Base-by-base conservation (phyloP, 1,140 invertebrate species). In the Monomorium pharaonis region DNA sequence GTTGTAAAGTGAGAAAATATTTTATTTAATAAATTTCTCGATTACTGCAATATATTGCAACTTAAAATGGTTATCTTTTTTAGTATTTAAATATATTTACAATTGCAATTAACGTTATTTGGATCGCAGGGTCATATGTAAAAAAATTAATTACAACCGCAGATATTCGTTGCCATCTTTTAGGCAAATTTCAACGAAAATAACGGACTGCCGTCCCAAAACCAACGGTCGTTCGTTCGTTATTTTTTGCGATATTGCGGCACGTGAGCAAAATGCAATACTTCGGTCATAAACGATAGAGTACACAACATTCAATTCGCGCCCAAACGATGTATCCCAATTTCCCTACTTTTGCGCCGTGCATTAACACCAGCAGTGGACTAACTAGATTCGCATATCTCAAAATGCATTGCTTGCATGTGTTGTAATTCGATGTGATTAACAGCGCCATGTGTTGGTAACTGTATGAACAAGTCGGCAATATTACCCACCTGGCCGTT, bases 401-500 rank as follows among this genome's bases (percentile, higher is more conserved):
- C 88, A 80, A 90, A 90, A 89, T 81, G 88, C 89, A 54, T 74
- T 83, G 75, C 77, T 77, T 77, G 75, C 88, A 81, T 85, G 89
- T 77, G 89, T 87, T 89, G 89, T 90, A 90, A 90, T 90, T 90
- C 89, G 89, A 90, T 85, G 89, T 90, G 89, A 90, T 90, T 90
- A 90, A 90, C 89, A 90, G 81, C 88, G 81, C 89, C 89, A 86
- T 83, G 89, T 87, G 89, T 89, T 89, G 85, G 86, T 89, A 90
- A 89, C 89, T 87, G 88, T 90, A 89, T 76, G 89, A 90, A 89
- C 89, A 89, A 90, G 85, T 89, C 84, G 89, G 88, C 85, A 85
- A 89, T 90, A 90, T 90, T 89, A 90, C 63, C 89, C 89, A 90
- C 88, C 89, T 90, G 89, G 89, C 86, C 70, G 80, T 87, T 90